These are phyloP conservation scores for Zaprionus lachaisei DNA, from an alignment of 1,140 invertebrate genomes.

Conservation along the genomic window DNA sequence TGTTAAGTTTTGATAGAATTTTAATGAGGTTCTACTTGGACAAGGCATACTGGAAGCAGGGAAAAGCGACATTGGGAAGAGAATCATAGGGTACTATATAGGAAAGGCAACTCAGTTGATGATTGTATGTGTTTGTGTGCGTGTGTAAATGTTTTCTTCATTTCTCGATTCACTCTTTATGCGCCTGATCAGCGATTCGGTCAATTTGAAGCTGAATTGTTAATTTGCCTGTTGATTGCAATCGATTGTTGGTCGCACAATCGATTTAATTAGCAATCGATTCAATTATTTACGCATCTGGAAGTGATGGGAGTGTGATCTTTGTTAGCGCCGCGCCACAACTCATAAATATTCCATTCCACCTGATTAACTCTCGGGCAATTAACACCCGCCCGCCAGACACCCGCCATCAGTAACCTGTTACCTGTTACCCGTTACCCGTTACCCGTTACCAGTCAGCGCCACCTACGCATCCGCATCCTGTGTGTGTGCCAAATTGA, in stretches of 20 bases:
- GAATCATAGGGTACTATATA: too few relatives aligned
- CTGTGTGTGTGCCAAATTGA: conserved; percentile 16
- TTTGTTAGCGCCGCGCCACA: background rate
- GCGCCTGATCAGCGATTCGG: conserved; percentile 7
- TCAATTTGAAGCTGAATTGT: conserved; percentile 15
- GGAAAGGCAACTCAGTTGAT: too few relatives aligned
- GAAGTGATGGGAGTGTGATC: conserved; percentile 9
- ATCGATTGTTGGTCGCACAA: conserved; percentile 1
- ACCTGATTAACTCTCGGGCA: conserved; percentile 60
- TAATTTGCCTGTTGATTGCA: conserved; percentile 13
- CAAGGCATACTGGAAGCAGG: too few relatives aligned
- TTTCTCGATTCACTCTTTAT: background rate
- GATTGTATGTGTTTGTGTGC: too few relatives aligned
- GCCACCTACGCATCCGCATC: conserved; percentile 54
- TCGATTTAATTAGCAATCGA: conserved; percentile 12
- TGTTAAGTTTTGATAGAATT: too few relatives aligned
- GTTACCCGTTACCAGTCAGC: too few relatives aligned
- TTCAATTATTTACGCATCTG: conserved; percentile 16
- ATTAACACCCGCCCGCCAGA: conserved; percentile 60
- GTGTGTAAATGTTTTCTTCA: background rate
- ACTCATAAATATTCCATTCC: conserved; percentile 74
- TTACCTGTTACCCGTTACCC: too few relatives aligned
- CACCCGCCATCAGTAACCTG: conserved; percentile 13
- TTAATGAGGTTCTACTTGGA: too few relatives aligned
- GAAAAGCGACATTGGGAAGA: too few relatives aligned